Percentiles rank a stretch among this genome's conserved stretches.
phyloP scores from a whole-genome alignment of 2,797 vertebrate genomes.

The Pseudomugil tenellus region DNA sequence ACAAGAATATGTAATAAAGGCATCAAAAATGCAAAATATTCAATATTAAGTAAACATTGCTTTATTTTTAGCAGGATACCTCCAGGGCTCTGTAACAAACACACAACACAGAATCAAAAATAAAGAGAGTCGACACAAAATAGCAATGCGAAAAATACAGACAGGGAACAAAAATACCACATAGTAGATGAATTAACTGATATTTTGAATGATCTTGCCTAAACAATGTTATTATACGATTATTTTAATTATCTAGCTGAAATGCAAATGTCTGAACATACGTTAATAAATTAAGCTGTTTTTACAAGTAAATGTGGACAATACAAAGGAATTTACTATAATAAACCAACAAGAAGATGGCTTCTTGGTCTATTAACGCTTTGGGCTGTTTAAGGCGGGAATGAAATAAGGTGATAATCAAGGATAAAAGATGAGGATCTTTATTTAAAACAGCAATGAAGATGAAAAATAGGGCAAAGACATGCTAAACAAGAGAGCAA shows the following conservation, averaged over 20 bases:
- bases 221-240: neutral
- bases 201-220: conserved; percentile 16
- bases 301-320: neutral
- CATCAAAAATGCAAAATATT: neutral
- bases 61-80: conserved; percentile 10
- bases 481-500: conserved; percentile 49
- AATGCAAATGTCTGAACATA: conserved; percentile 2
- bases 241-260: neutral
- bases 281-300: neutral
- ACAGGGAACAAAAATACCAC: conserved; percentile 16
- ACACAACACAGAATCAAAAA: conserved; percentile 8
- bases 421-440: conserved; percentile 39
- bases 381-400: conserved; percentile 51
- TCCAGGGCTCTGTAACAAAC: conserved; percentile 18
- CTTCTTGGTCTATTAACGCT: conserved; percentile 17
- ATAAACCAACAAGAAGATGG: neutral
- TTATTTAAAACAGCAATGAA: conserved; percentile 44
- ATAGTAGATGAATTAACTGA: conserved; percentile 9
- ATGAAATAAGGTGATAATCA: conserved; percentile 33
- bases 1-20: neutral
- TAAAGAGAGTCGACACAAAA: conserved; percentile 18
- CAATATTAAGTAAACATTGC: neutral
- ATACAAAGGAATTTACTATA: neutral
- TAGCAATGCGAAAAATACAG: conserved; percentile 10
- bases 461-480: conserved; percentile 40